A percentile compares a stretch with the other conserved stretches of the same genome.
phyloP scores from a whole-genome alignment of 2,797 vertebrate genomes.

The Halcyon badia region DNA sequence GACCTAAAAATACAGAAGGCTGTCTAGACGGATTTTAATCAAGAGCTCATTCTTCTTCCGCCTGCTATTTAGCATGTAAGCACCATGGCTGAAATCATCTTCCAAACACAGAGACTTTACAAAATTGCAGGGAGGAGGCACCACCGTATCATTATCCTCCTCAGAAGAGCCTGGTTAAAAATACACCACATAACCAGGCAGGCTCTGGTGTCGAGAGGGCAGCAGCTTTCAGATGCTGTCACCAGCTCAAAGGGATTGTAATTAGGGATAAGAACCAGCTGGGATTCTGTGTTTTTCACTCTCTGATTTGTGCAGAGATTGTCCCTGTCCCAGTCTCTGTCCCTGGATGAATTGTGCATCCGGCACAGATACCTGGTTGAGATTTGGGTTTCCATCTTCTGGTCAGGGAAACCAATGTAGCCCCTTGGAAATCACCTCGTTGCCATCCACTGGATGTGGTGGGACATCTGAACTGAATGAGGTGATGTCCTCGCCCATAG shows the following conservation, averaged over 20 bases:
- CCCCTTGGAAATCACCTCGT: background rate
- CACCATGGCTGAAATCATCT: constrained; percentile 12
- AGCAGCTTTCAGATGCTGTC: background rate
- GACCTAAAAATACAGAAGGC: background rate
- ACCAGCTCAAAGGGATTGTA: background rate
- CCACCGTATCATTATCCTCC: constrained; percentile 31
- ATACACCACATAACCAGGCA: background rate
- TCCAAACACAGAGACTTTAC: background rate
- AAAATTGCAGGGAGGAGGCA: constrained; percentile 52
- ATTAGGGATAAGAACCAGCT: background rate
- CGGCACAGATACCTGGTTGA: background rate
- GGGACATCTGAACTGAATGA: background rate
- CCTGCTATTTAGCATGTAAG: constrained; percentile 4
- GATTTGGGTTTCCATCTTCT: background rate
- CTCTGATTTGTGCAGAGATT: background rate
- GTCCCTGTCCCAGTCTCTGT: background rate
- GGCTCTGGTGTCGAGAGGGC: background rate
- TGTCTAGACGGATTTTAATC: constrained; percentile 36
- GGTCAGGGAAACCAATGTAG: background rate
- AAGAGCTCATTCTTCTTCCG: constrained; percentile 29
- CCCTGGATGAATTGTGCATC: background rate
- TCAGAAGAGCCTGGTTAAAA: constrained; percentile 36
- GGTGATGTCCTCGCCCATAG: background rate
- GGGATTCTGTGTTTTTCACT: background rate
- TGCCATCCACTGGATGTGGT: background rate